These are phyloP conservation scores for Oscheius sp. DNA, from an alignment of 2,888 invertebrate genomes.

Conservation along the genomic window DNA sequence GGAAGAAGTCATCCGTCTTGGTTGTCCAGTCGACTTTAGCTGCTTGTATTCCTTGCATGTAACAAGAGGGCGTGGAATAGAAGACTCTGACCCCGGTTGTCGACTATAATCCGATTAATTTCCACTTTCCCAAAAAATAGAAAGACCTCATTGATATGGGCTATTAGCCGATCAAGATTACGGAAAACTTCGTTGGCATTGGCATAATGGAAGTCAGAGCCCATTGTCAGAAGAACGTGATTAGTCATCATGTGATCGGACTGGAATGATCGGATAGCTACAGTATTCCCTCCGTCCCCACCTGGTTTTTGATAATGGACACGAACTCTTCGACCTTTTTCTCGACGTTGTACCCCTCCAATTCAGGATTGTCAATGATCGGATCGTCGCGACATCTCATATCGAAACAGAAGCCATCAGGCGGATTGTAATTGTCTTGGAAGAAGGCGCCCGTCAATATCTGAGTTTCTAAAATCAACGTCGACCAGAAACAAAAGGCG, in stretches of 20 bases:
- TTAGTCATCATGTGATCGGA: slow-evolving; percentile 79
- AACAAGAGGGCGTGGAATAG: slow-evolving; percentile 78
- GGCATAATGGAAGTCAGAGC: slow-evolving; percentile 88
- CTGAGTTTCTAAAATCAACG: slow-evolving; percentile 61
- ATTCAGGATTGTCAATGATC: slow-evolving; percentile 70
- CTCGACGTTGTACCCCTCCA: slow-evolving; percentile 59
- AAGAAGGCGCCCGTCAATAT: slow-evolving; percentile 84
- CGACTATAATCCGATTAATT: slow-evolving; percentile 63
- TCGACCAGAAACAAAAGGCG: slow-evolving; percentile 70
- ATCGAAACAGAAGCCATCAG: slow-evolving; percentile 92
- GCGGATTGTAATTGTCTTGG: slow-evolving; percentile 84
- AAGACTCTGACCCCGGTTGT: slow-evolving; percentile 79
- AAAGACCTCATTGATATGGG: slow-evolving; percentile 78
- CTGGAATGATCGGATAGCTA: too few relatives aligned
- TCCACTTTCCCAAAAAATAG: neutral
- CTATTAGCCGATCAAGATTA: slow-evolving; percentile 87
- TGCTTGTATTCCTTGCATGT: slow-evolving; percentile 73
- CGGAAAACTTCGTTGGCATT: slow-evolving; percentile 85
- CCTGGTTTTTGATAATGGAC: slow-evolving; percentile 62
- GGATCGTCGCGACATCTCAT: slow-evolving; percentile 80
- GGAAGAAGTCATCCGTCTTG: slow-evolving; percentile 90
- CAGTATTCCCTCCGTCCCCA: neutral
- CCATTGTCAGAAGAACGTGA: slow-evolving; percentile 87
- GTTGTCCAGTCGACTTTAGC: slow-evolving; percentile 77
- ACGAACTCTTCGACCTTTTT: slow-evolving; percentile 65